These are phyloP conservation scores for Zonitis immaculata DNA, from an alignment of 2,888 invertebrate genomes.

Conservation along the genomic window DNA sequence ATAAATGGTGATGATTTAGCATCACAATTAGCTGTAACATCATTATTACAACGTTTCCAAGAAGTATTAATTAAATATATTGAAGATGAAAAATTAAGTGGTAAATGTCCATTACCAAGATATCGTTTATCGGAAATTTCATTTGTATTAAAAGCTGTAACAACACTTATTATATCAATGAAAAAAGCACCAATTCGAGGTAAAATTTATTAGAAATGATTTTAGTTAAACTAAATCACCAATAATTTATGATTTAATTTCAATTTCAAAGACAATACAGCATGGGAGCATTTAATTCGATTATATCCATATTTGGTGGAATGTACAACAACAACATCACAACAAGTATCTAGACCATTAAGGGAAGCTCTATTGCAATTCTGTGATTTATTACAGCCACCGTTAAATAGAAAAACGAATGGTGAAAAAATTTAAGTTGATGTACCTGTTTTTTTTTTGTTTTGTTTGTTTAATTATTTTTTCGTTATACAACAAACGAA, in stretches of 20 bases:
- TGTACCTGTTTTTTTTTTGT: slow-evolving; percentile 8
- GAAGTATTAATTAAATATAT: slow-evolving; percentile 87
- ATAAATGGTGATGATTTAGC: slow-evolving; percentile 51
- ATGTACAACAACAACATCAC: slow-evolving; percentile 74
- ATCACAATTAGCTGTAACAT: slow-evolving; percentile 81
- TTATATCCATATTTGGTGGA: slow-evolving; percentile 87
- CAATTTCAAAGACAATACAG: slow-evolving; percentile 69
- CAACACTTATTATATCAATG: slow-evolving; percentile 85
- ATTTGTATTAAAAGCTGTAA: slow-evolving; percentile 90
- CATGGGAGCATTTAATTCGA: slow-evolving; percentile 91
- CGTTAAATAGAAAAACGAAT: slow-evolving; percentile 38
- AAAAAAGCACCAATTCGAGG: slow-evolving; percentile 86
- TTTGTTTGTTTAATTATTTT: too few species aligned
- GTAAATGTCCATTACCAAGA: slow-evolving; percentile 80
- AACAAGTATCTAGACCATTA: slow-evolving; percentile 74
- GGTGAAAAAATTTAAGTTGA: slow-evolving; percentile 18
- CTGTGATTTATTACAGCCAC: slow-evolving; percentile 71
- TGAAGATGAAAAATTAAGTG: slow-evolving; percentile 76
- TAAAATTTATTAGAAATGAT: too few species aligned
- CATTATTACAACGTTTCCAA: slow-evolving; percentile 85
- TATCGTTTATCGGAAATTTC: slow-evolving; percentile 93
- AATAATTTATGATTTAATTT: too few species aligned
- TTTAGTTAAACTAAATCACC: too few species aligned
- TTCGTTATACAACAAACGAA: too few species aligned
- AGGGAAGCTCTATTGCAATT: slow-evolving; percentile 85